These are phyloP conservation scores for Uria lomvia DNA, from an alignment of 2,113 vertebrate genomes.

Conservation along the genomic window DNA sequence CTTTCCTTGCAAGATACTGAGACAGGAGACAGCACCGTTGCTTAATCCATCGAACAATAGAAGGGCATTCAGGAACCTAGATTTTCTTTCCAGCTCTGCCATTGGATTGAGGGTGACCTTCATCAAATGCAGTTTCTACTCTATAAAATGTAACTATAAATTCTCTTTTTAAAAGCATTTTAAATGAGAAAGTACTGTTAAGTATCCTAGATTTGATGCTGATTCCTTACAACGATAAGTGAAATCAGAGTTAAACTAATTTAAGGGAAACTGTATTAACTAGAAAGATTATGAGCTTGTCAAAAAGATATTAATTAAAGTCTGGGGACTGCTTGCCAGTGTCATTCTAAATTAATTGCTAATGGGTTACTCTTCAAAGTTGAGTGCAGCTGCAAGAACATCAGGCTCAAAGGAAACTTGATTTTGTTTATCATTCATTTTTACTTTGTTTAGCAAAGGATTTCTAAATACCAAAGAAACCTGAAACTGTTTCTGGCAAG, in stretches of 20 bases:
- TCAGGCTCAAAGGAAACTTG: conserved; percentile 41
- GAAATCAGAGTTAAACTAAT: conserved; percentile 55
- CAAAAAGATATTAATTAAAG: conserved; percentile 60
- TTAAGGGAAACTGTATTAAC: conserved; percentile 46
- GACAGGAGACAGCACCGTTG: background rate
- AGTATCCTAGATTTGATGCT: background rate
- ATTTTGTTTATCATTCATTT: conserved; percentile 59
- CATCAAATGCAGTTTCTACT: background rate
- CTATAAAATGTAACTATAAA: background rate
- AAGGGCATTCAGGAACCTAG: background rate
- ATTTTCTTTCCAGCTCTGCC: background rate
- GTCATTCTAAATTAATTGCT: conserved; percentile 61
- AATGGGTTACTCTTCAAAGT: conserved; percentile 48
- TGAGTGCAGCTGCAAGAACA: conserved; percentile 59
- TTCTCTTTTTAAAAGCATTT: background rate
- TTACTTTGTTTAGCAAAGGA: conserved; percentile 59
- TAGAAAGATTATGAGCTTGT: conserved; percentile 45
- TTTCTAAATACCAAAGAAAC: conserved; percentile 48
- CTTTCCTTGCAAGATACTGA: background rate
- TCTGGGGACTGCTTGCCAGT: conserved; percentile 51
- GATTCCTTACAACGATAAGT: background rate
- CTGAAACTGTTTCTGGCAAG: conserved; percentile 30
- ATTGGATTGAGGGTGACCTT: conserved; percentile 8
- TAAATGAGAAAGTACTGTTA: background rate
- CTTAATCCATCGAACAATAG: background rate